Conservation (phyloP, 37 sponge, comb jelly and placozoan species). For the Crambe crambe region DNA sequence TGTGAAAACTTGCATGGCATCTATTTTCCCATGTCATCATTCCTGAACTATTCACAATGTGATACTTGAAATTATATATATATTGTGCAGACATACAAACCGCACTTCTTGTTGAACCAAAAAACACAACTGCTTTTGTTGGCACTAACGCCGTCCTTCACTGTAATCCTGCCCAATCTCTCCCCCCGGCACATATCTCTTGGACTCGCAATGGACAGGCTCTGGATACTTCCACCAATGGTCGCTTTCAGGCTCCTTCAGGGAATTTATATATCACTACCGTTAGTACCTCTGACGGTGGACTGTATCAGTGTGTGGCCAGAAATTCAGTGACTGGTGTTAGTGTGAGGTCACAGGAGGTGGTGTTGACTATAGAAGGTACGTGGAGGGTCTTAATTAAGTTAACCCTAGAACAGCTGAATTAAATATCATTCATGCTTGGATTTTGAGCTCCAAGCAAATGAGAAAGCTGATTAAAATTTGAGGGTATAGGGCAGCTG, state of each 20-base stretch:
- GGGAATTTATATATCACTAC: constrained; percentile 27
- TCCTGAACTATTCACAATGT: too few relatives aligned
- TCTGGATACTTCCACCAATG: neutral
- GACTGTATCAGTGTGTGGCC: constrained; percentile 47
- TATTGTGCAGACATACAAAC: constrained; percentile 1
- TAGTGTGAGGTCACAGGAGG: neutral
- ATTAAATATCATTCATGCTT: too few relatives aligned
- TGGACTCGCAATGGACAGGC: constrained; percentile 32
- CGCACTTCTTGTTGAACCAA: neutral
- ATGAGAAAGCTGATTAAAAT: too few relatives aligned
- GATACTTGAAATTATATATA: too few relatives aligned
- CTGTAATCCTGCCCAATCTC: constrained; percentile 15
- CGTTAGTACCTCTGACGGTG: constrained; percentile 27
- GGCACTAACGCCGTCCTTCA: constrained; percentile 10
- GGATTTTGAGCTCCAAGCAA: too few relatives aligned
- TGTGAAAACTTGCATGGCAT: too few relatives aligned
- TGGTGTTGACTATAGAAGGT: constrained; percentile 25
- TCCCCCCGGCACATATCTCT: constrained; percentile 10
- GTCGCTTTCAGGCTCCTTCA: neutral
- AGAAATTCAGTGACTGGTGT: constrained; percentile 18
- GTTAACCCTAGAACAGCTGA: too few relatives aligned
- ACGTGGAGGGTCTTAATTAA: neutral
- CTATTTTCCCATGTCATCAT: too few relatives aligned
- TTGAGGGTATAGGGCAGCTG: too few relatives aligned
- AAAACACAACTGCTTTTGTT: neutral